These are phyloP conservation scores for Gavialis gangeticus DNA, from an alignment of 2,113 vertebrate genomes.

Conservation along the genomic window DNA sequence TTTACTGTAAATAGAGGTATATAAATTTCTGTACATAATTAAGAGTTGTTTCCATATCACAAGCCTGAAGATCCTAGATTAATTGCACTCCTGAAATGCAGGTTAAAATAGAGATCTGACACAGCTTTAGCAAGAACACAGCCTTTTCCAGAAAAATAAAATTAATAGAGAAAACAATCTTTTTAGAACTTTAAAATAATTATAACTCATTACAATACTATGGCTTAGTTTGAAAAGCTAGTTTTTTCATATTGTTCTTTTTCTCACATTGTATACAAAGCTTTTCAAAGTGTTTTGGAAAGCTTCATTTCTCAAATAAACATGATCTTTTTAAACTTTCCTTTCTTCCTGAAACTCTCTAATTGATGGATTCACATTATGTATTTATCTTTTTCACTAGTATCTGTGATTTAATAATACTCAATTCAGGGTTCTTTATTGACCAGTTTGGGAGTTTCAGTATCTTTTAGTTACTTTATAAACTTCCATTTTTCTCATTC, in stretches of 20 bases:
- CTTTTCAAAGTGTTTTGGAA: background rate
- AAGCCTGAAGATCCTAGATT: too few species aligned
- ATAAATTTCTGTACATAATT: too few species aligned
- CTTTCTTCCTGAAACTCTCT: too few species aligned
- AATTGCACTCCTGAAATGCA: background rate
- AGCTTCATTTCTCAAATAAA: background rate
- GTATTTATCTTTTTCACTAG: background rate
- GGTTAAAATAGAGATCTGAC: background rate
- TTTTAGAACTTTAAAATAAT: background rate
- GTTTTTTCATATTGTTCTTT: background rate
- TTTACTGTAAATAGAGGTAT: too few species aligned
- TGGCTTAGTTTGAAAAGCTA: background rate
- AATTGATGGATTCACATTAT: background rate
- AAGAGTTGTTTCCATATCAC: too few species aligned
- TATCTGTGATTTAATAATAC: background rate
- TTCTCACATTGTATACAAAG: rapidly evolving
- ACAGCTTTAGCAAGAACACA: background rate
- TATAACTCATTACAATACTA: background rate
- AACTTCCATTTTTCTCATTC: background rate
- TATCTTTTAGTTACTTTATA: background rate
- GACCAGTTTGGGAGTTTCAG: background rate
- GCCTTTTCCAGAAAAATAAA: background rate
- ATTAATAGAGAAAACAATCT: background rate
- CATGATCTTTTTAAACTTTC: too few species aligned
- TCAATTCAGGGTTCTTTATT: background rate